Evolutionary conservation across 2,797 vertebrate genomes (phyloP), one percentile per base, ranked within the genome.

Genomic region (Eospalax fontanierii): DNA sequence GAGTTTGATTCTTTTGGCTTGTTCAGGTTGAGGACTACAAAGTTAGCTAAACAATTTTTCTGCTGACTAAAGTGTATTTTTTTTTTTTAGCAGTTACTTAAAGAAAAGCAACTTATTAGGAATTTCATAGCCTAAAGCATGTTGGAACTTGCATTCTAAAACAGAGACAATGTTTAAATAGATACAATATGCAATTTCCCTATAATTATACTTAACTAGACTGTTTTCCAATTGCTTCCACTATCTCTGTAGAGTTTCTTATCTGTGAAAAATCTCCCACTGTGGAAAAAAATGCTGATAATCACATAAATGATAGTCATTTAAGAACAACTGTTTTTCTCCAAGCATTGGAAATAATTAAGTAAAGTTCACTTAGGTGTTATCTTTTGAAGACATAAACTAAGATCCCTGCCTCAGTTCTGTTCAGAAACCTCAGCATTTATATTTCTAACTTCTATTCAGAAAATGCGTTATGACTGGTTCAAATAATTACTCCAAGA

Each of bases 21-120:
- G 91, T 83, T 78, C 22, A 70, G 79, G 70, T 22, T 91, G 93
- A 97, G 46, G 81, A 95, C 95, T 93, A 89, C 70, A 92, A 87
- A 95, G 66, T 93, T 63, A 93, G 87, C 89, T 96, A 95, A 95
- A 95, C 30, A 68, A 7, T 87, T 96, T 97, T 97, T 97, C 92
- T 96, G 92, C 93, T 97, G 95, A 96, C 86, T 85, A 78, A 97
- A 92, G 78, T 96, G 92, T 97, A 95, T 92, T 97, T 97, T 97
- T 96, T 97, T 96, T 95, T 91, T 79, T 43, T 89, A 87, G 50
- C 74, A 89, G 33, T 95, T 93, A 91, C 82, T 96, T 92, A 81
- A 92, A 91, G 95, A 89, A 95, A 96, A 95, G 12, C 93, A n/a
- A 93, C 83, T 96, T 93, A 75, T 95, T 96, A 33, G 57, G 93